Percentiles rank a stretch among this genome's conserved stretches.
phyloP scores from a whole-genome alignment of 1,140 invertebrate species.

The Hyles euphorbiae region DNA sequence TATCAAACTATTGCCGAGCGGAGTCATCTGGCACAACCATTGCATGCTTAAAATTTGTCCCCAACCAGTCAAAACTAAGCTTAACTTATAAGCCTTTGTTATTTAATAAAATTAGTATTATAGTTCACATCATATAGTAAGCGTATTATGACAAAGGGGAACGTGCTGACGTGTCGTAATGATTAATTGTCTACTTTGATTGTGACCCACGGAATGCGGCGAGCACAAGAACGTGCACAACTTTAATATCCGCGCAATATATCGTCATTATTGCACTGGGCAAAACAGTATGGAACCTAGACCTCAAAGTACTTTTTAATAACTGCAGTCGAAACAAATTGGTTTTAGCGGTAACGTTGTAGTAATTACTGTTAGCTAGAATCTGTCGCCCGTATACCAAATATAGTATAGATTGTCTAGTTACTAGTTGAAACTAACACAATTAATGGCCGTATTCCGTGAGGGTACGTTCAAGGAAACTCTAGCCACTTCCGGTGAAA shows the following conservation, averaged over 20 bases:
- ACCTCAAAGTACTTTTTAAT: slow-evolving; percentile 14
- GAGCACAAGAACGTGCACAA: not conserved
- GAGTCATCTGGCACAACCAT: too few species aligned
- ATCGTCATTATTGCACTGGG: not conserved
- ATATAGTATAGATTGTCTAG: slow-evolving; percentile 5
- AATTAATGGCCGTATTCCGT: slow-evolving; percentile 16
- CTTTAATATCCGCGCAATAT: slow-evolving; percentile 2
- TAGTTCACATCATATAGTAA: too few species aligned
- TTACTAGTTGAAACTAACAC: slow-evolving; percentile 1
- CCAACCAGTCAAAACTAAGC: too few species aligned
- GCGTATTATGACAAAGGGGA: slow-evolving; percentile 15
- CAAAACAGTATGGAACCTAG: slow-evolving; percentile 9
- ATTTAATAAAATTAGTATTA: too few species aligned
- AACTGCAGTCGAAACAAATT: slow-evolving; percentile 1
- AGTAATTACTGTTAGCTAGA: too few species aligned
- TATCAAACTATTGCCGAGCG: too few species aligned
- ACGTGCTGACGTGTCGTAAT: not conserved
- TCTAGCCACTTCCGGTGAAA: slow-evolving; percentile 3
- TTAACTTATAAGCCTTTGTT: too few species aligned
- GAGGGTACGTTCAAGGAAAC: slow-evolving; percentile 10
- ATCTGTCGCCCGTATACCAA: not conserved
- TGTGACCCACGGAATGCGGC: not conserved
- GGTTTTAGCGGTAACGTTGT: too few species aligned
- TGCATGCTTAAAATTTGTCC: too few species aligned
- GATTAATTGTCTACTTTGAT: slow-evolving; percentile 3